Evolutionary conservation across 2,113 vertebrate genomes (phyloP).

Genomic region (Blennius ocellaris): DNA sequence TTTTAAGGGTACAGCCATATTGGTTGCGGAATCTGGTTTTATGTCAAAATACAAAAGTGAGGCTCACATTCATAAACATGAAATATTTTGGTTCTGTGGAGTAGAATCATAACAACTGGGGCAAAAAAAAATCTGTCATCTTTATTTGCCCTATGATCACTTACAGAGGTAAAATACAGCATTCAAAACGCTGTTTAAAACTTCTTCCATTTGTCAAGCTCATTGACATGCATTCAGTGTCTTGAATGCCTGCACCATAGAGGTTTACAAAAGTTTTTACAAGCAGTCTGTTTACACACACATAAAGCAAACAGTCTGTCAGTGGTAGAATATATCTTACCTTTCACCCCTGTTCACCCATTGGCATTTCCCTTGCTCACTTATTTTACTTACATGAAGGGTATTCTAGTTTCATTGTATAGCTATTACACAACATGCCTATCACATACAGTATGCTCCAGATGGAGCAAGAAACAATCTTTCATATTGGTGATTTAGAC

Average conservation of each 20-base stretch:
- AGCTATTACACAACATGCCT: constrained; percentile 47
- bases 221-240: constrained; percentile 70
- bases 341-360: constrained; percentile 35
- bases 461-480: constrained; percentile 44
- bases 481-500: constrained; percentile 31
- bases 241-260: constrained; percentile 71
- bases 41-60: constrained; percentile 60
- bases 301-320: constrained; percentile 35
- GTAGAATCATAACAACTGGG: constrained; percentile 9
- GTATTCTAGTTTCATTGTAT: constrained; percentile 30
- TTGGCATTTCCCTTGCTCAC: constrained; percentile 34
- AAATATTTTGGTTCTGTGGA: constrained; percentile 43
- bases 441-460: constrained; percentile 44
- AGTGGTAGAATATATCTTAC: constrained; percentile 40
- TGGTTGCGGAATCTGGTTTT: constrained; percentile 63
- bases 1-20: constrained; percentile 76
- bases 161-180: constrained; percentile 79
- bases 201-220: constrained; percentile 25
- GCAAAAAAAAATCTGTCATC: constrained; percentile 12
- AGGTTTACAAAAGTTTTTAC: constrained; percentile 57
- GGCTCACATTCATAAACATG: constrained; percentile 51
- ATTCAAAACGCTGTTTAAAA: constrained; percentile 66
- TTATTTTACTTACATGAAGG: constrained; percentile 45
- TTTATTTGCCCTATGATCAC: constrained; percentile 64
- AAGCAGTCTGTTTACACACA: constrained; percentile 37